These are phyloP conservation scores for Campaea margaritaria DNA, from an alignment of 2,888 invertebrate species.

Conservation along the genomic window DNA sequence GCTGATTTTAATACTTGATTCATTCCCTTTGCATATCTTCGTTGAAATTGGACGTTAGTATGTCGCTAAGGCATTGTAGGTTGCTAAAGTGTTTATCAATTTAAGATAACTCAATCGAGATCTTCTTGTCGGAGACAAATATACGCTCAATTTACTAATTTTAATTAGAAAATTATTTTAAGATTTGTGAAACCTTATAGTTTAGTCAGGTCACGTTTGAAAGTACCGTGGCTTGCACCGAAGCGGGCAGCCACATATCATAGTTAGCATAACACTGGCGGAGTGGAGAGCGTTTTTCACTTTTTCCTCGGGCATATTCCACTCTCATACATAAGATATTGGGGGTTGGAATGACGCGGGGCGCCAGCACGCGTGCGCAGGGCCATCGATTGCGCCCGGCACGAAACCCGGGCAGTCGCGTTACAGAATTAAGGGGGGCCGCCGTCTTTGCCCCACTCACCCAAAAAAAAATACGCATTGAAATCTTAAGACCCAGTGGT, in stretches of 20 bases:
- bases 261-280: conserved; percentile 46
- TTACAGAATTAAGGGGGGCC: conserved; percentile 52
- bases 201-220: not conserved
- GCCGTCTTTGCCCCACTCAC: conserved; percentile 56
- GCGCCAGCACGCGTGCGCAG: conserved; percentile 71
- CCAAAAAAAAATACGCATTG: conserved; percentile 72
- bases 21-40: not conserved
- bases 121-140: not conserved
- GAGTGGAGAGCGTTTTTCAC: conserved; percentile 58
- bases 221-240: conserved; percentile 2
- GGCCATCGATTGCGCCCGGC: conserved; percentile 72
- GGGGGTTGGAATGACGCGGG: conserved; percentile 70
- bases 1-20: not conserved
- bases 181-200: not conserved
- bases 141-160: too few species aligned
- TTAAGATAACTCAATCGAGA: too few species aligned
- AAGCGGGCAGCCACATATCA: conserved; percentile 41
- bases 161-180: too few species aligned
- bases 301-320: conserved; percentile 68
- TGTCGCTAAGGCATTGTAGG: too few species aligned
- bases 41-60: not conserved
- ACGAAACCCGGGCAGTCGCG: conserved; percentile 74
- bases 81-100: too few species aligned
- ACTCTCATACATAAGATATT: conserved; percentile 83
- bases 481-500: conserved; percentile 55